phyloP scores from a whole-genome alignment of 2,113 vertebrate genomes.

The Plectropomus leopardus region DNA sequence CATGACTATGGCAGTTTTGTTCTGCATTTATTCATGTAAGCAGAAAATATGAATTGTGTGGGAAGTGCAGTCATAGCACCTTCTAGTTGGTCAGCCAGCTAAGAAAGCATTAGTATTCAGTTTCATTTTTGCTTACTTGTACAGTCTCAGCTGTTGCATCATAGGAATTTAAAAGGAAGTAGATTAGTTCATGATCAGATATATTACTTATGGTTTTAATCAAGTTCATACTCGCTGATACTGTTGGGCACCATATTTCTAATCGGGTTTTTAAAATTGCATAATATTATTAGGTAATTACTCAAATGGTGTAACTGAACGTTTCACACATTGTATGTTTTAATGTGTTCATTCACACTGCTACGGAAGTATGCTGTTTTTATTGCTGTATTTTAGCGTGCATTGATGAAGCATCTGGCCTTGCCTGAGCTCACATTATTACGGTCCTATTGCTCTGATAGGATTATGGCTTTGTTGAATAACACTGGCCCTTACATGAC shows the following conservation, averaged over 20 bases:
- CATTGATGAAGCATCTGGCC: background rate
- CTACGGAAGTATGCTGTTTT: background rate
- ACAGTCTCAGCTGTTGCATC: background rate
- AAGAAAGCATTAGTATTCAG: background rate
- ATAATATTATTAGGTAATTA: background rate
- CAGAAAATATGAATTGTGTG: constrained; percentile 13
- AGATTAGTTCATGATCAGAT: background rate
- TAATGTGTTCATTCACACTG: background rate
- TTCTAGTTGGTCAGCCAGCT: background rate
- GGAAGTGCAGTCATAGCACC: background rate
- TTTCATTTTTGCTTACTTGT: background rate
- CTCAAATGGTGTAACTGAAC: background rate
- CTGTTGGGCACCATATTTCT: background rate
- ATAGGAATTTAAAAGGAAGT: background rate
- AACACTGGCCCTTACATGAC: constrained; percentile 5
- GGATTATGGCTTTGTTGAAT: constrained; percentile 9
- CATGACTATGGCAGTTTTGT: background rate
- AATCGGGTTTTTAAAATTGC: background rate
- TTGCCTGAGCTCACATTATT: background rate
- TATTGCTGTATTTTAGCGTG: background rate
- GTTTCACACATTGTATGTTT: background rate
- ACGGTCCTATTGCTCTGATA: background rate
- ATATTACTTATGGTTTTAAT: background rate
- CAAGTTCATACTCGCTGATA: background rate
- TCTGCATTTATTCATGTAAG: constrained; percentile 3